These are phyloP conservation scores for Montipora cactus DNA, from an alignment of 64 coral and sea anemone genomes.

Conservation along the genomic window DNA sequence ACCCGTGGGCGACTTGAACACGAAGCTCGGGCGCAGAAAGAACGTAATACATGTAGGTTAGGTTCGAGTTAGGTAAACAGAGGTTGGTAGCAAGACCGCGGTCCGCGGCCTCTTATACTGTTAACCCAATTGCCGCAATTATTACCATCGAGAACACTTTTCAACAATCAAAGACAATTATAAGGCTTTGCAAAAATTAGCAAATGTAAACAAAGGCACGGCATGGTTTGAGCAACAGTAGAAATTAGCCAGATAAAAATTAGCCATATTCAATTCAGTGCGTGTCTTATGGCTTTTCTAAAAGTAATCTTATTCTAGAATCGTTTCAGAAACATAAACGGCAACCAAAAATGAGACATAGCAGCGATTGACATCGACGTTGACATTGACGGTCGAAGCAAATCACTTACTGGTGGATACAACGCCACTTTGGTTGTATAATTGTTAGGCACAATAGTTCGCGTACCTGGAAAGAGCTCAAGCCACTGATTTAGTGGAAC, in stretches of 20 bases:
- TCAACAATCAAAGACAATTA: not conserved
- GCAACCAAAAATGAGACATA: too few species aligned
- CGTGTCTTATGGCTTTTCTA: not conserved
- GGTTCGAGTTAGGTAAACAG: not conserved
- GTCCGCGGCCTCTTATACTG: too few species aligned
- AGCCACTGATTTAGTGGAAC: too few species aligned
- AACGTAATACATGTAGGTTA: not conserved
- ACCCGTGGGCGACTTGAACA: not conserved
- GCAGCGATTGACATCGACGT: too few species aligned
- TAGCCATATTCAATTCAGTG: not conserved
- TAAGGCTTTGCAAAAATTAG: not conserved
- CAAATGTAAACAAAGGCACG: constrained; percentile 30
- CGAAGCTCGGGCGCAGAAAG: not conserved
- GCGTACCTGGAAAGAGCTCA: not conserved
- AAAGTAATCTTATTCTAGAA: too few species aligned
- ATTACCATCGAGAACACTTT: not conserved
- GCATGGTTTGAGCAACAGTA: not conserved
- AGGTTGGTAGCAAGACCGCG: not conserved
- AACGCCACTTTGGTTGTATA: not conserved
- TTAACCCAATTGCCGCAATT: not conserved
- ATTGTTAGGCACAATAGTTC: not conserved
- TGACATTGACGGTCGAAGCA: not conserved
- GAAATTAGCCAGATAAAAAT: constrained; percentile 9
- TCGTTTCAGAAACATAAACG: too few species aligned
- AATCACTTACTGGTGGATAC: not conserved